Base-by-base conservation (phyloP, 2,797 vertebrate genomes). In the Naso thynnoides region DNA sequence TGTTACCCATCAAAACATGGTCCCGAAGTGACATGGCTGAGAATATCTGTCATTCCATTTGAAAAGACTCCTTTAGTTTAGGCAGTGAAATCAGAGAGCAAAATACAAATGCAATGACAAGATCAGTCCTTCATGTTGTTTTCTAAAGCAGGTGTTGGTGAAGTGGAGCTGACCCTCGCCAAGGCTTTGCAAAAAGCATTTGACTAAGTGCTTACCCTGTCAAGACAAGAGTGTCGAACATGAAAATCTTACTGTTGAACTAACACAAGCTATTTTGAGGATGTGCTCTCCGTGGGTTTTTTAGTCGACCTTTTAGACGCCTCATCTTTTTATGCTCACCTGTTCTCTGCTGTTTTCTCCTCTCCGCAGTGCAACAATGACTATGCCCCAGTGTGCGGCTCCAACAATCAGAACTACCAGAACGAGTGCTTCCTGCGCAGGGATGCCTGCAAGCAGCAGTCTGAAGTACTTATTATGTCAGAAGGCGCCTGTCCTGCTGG, bases 331-430 rank as follows among this genome's bases (percentile, higher is more conserved):
- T 8, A 3, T 48, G 9, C 44, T 70, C 39, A 9, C 42, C 27
- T 26, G 9, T 72, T 39, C 26, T 23, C 39, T 23, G 6, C 56
- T 59, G 49, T 45, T 72, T 55, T 79, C 55, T 71, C 44, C 24
- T 62, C 45, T 84, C 74, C 1, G 36, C 93, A 99, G 98, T 99
- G 98, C 85, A 98, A 97, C 95, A 98, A 93, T 73, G 98, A 99
- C 91, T 99, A 98, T n/a, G 95, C 96, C 89, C 97, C 97, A 14
- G 97, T 99, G 76, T 99, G 98, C 19, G 98, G 98, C 92, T 98
- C 98, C 93, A 99, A 98, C 56, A 98, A 97, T 3, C 96, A 99
- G 92, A 98, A 97, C 93, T 99, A 97, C 91, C 97, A 97, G 94
- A 99, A 99, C 0, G 97, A 99, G 61, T 99, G 98, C 87, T 98